Evolutionary conservation across 2,797 vertebrate species (phyloP).

Genomic region (Falco novaeseelandiae): DNA sequence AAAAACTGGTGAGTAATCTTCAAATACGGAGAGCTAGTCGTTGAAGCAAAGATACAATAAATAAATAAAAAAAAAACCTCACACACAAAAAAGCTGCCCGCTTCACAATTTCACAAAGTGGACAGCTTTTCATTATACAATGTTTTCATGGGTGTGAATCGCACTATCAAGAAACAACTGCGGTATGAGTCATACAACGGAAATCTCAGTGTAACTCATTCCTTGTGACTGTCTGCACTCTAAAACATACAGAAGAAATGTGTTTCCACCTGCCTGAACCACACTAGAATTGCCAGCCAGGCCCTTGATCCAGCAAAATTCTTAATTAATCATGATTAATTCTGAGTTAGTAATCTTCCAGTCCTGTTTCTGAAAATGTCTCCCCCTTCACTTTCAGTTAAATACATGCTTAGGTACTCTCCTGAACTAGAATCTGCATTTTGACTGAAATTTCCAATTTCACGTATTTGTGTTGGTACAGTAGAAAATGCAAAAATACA

Average conservation of each 20-base stretch:
- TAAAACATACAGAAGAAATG: neutral
- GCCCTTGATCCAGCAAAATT: neutral
- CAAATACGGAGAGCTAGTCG: neutral
- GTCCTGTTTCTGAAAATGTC: neutral
- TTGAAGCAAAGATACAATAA: neutral
- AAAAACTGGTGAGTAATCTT: neutral
- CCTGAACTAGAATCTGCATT: neutral
- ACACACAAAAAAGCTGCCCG: neutral
- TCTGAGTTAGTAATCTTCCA: neutral
- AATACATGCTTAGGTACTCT: neutral
- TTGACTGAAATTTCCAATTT: neutral
- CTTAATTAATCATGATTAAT: neutral
- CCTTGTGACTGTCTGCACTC: neutral
- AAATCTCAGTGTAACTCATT: neutral
- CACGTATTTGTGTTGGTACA: fast-evolving
- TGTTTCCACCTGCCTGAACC: neutral
- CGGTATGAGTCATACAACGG: neutral
- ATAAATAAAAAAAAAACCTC: neutral
- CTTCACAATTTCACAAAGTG: neutral
- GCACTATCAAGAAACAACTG: neutral
- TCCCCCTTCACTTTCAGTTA: neutral
- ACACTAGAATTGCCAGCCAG: neutral
- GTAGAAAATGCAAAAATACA: neutral
- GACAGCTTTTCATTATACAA: neutral
- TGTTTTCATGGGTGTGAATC: constrained; percentile 8